phyloP scores from a whole-genome alignment of 92 coral and sea anemone genomes.

The Isaurus tuberculatus region DNA sequence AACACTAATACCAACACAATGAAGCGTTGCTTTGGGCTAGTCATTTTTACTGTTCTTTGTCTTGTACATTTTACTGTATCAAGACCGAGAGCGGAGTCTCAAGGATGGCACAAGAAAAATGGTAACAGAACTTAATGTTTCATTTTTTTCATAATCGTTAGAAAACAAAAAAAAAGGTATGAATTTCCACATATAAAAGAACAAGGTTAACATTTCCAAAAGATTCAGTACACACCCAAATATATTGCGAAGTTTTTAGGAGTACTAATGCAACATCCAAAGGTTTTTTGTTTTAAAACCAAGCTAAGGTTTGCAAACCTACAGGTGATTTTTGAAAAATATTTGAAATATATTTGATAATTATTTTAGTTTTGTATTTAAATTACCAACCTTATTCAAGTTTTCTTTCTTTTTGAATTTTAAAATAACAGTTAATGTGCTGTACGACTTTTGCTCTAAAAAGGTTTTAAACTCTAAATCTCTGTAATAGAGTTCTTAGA shows the following conservation, averaged over 20 bases:
- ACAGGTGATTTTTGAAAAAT: no score
- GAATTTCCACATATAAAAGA: neutral
- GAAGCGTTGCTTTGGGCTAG: slow-evolving; percentile 9
- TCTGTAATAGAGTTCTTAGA: neutral
- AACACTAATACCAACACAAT: neutral
- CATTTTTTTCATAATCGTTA: neutral
- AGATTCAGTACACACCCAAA: no score
- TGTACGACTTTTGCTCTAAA: no score
- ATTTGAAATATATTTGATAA: no score
- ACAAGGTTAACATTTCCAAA: no score
- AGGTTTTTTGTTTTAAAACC: no score
- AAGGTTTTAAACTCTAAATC: neutral
- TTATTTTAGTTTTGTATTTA: no score
- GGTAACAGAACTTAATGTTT: neutral
- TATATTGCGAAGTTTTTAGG: no score
- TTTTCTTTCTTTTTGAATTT: no score
- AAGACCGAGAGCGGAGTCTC: neutral
- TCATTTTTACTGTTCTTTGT: neutral
- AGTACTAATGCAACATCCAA: no score
- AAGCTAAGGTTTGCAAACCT: no score
- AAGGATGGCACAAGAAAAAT: neutral
- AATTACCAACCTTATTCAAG: neutral
- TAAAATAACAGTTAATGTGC: neutral
- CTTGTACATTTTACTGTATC: slow-evolving; percentile 4
- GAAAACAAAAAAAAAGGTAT: neutral